phyloP scores from a whole-genome alignment of 1,140 invertebrate genomes.

The Dendrolimus kikuchii region DNA sequence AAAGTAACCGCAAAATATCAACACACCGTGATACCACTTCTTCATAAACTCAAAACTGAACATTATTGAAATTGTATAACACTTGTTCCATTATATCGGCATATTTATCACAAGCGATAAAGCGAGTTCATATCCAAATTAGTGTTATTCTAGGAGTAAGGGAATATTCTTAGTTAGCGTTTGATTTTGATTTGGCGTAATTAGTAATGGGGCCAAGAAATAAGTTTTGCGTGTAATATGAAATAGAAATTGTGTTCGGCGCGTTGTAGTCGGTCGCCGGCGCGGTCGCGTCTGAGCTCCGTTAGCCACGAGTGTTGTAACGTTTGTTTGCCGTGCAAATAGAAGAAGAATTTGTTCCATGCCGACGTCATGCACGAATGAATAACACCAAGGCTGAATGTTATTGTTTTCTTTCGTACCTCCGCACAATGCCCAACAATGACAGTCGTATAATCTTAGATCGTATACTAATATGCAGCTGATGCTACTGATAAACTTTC shows the following conservation, averaged over 20 bases:
- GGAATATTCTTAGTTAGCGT: background rate
- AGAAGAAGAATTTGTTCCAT: conserved; percentile 53
- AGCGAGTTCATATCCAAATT: conserved; percentile 23
- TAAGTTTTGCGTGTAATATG: conserved; percentile 15
- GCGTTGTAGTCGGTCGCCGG: conserved; percentile 14
- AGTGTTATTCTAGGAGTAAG: background rate
- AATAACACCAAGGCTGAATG: conserved; percentile 46
- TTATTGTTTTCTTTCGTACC: conserved; percentile 30
- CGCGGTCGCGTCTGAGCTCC: conserved; percentile 38
- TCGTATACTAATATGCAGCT: conserved; percentile 9
- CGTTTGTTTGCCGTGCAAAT: conserved; percentile 53
- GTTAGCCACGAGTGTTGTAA: conserved; percentile 40
- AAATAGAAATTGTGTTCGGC: conserved; percentile 12
- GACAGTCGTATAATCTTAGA: background rate
- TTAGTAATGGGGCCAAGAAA: conserved; percentile 14
- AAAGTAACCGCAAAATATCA: conserved; percentile 9
- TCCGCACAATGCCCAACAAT: conserved; percentile 25
- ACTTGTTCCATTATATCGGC: conserved; percentile 40
- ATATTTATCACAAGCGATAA: conserved; percentile 48
- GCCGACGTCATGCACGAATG: conserved; percentile 51
- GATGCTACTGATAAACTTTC: conserved; percentile 8
- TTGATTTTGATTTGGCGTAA: conserved; percentile 17
- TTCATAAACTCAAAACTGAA: conserved; percentile 64
- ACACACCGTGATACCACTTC: conserved; percentile 57
- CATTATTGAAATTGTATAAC: conserved; percentile 41